phyloP scores from a whole-genome alignment of 2,888 invertebrate species.

The Ormyrus pomaceus region DNA sequence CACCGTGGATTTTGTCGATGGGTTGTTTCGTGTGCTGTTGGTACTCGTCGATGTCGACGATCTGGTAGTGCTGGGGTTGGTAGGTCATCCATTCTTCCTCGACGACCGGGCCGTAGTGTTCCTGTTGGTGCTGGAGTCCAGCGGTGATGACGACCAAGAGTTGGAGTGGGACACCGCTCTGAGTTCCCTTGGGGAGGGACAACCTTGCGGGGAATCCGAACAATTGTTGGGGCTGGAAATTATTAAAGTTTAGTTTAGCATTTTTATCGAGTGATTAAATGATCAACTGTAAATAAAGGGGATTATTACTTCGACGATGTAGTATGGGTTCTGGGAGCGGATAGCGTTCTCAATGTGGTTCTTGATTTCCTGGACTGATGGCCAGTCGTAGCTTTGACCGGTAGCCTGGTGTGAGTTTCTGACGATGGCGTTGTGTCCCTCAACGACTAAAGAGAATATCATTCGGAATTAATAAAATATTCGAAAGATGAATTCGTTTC shows the following conservation, averaged over 20 bases:
- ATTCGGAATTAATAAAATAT: neutral
- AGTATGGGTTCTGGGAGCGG: slow-evolving; percentile 72
- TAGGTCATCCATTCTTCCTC: slow-evolving; percentile 50
- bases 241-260: neutral
- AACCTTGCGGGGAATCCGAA: slow-evolving; percentile 81
- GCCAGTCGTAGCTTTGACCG: slow-evolving; percentile 72
- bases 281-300: neutral
- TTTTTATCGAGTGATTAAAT: slow-evolving; percentile 64
- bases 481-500: neutral
- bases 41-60: slow-evolving; percentile 66
- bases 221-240: slow-evolving; percentile 75
- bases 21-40: slow-evolving; percentile 58
- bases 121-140: slow-evolving; percentile 73
- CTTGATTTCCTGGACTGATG: slow-evolving; percentile 81
- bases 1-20: slow-evolving; percentile 57
- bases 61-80: slow-evolving; percentile 63
- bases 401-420: slow-evolving; percentile 82
- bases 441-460: slow-evolving; percentile 73
- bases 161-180: slow-evolving; percentile 81
- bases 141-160: slow-evolving; percentile 80
- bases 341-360: slow-evolving; percentile 80
- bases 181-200: slow-evolving; percentile 81
- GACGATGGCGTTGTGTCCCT: slow-evolving; percentile 83
- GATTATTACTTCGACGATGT: slow-evolving; percentile 69
- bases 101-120: slow-evolving; percentile 75